phyloP scores from a whole-genome alignment of 2,888 invertebrate genomes.

The Adelognathus sp. region DNA sequence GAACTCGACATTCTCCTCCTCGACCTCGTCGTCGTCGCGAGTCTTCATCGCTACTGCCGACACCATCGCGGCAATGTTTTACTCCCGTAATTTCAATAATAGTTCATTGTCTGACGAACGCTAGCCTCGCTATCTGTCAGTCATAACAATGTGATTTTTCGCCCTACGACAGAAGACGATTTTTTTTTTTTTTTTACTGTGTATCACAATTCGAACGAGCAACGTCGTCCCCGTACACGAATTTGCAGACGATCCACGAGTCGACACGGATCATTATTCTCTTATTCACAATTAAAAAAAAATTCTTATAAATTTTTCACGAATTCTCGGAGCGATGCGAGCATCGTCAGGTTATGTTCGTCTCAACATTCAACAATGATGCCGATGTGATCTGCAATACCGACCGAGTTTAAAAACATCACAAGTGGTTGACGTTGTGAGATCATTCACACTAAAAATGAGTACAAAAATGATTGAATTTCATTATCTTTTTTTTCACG shows the following conservation, averaged over 20 bases:
- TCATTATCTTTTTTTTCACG: too few relatives aligned
- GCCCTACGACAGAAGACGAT: neutral
- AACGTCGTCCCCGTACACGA: neutral
- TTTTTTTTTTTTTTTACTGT: neutral
- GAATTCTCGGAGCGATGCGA: neutral
- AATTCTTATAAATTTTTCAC: neutral
- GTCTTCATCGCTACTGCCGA: constrained; percentile 18
- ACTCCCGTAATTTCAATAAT: neutral
- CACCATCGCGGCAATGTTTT: constrained; percentile 10
- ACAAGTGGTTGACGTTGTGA: too few relatives aligned
- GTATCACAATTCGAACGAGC: neutral
- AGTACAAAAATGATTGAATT: too few relatives aligned
- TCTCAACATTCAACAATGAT: neutral
- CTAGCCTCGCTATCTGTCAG: neutral
- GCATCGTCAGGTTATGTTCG: neutral
- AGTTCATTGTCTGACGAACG: neutral
- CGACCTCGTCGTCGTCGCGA: constrained; percentile 22
- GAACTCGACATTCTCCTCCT: constrained; percentile 52
- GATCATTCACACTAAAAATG: too few relatives aligned
- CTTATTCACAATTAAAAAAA: neutral
- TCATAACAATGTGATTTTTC: neutral
- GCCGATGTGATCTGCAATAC: neutral
- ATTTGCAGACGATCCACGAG: neutral
- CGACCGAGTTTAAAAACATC: neutral
- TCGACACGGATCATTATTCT: neutral